Conservation (phyloP, 2,888 invertebrate species). For the Agonopterix alstromeriana region DNA sequence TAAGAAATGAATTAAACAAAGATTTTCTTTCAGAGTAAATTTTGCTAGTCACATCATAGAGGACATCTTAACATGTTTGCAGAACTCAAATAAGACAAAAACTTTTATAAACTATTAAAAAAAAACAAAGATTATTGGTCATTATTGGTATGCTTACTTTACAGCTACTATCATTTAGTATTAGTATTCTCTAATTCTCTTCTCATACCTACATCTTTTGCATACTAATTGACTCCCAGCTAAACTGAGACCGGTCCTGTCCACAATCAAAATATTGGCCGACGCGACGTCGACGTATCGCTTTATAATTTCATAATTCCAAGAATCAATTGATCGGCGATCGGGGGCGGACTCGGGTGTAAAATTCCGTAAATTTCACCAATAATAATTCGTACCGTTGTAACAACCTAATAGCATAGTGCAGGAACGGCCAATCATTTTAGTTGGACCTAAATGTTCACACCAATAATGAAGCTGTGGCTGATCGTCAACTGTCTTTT, state of each 20-base stretch:
- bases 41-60: too few relatives aligned
- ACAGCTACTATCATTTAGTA: too few relatives aligned
- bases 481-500: constrained; percentile 1
- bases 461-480: constrained; percentile 12
- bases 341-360: constrained; percentile 36
- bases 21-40: too few relatives aligned
- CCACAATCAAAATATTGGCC: constrained; percentile 35
- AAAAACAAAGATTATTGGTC: too few relatives aligned
- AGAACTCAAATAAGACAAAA: too few relatives aligned
- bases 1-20: too few relatives aligned
- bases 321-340: constrained; percentile 45
- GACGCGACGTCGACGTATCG: constrained; percentile 15
- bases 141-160: too few relatives aligned
- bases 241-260: background rate
- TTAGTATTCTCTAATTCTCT: too few relatives aligned
- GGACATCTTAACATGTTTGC: too few relatives aligned
- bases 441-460: constrained; percentile 18
- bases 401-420: constrained; percentile 38
- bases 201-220: too few relatives aligned
- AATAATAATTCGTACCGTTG: constrained; percentile 44
- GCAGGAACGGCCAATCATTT: constrained; percentile 34
- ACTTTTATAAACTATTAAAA: too few relatives aligned
- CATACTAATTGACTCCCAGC: too few relatives aligned
- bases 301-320: constrained; percentile 51
- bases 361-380: constrained; percentile 35